Evolutionary conservation across 2,113 vertebrate genomes (phyloP).

Genomic region (Ploceus nigricollis): DNA sequence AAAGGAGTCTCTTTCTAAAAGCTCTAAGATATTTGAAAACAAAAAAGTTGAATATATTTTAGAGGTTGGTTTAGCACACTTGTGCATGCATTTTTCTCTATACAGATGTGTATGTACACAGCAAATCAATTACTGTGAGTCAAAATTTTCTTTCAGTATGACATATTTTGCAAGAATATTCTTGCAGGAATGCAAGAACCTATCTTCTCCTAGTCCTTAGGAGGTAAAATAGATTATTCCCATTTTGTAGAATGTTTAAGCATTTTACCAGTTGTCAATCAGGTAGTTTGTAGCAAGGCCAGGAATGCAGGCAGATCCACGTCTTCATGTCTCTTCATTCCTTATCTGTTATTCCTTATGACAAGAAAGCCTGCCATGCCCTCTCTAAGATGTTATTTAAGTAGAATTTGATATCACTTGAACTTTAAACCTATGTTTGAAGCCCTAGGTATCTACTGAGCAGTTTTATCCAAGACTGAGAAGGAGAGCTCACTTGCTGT

Average conservation of each 20-base stretch:
- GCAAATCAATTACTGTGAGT: neutral
- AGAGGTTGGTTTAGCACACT: neutral
- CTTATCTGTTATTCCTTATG: neutral
- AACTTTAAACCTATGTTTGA: neutral
- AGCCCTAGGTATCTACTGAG: neutral
- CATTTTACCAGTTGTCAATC: neutral
- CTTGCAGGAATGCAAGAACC: neutral
- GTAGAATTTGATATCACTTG: neutral
- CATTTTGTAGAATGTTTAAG: neutral
- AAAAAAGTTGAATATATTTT: neutral
- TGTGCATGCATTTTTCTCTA: neutral
- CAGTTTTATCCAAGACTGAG: neutral
- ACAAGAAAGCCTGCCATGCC: neutral
- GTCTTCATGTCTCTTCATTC: neutral
- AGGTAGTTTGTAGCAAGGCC: neutral
- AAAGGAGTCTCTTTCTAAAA: neutral
- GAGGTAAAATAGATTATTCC: neutral
- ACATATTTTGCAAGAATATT: neutral
- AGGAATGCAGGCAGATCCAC: neutral
- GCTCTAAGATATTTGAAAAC: neutral
- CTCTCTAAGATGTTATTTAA: neutral
- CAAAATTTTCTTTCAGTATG: neutral
- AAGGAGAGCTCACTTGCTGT: neutral
- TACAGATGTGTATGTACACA: neutral
- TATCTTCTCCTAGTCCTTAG: neutral